Conservation (phyloP, 2,888 invertebrate genomes). For the Abrostola tripartita region DNA sequence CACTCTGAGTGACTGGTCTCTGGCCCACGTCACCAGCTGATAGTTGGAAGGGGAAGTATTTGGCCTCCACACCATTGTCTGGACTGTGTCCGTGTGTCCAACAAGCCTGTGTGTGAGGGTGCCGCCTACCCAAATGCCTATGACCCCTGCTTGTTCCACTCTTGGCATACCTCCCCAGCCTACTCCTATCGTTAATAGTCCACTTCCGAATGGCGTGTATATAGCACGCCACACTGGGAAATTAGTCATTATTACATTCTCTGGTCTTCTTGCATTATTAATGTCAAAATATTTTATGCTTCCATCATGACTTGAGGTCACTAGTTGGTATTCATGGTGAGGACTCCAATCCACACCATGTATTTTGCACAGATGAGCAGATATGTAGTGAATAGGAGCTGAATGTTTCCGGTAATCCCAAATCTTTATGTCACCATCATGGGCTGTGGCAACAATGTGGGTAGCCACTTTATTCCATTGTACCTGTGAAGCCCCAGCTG, state of each 20-base stretch:
- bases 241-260: conserved; percentile 94
- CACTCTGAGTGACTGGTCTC: conserved; percentile 96
- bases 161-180: conserved; percentile 94
- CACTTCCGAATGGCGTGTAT: conserved; percentile 97
- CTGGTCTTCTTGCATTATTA: conserved; percentile 94
- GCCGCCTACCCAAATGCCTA: conserved; percentile 86
- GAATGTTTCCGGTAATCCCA: conserved; percentile 98
- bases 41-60: conserved; percentile 90
- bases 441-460: conserved; percentile 96
- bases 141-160: conserved; percentile 92
- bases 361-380: conserved; percentile 96
- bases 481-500: conserved; percentile 97
- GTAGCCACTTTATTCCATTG: conserved; percentile 96
- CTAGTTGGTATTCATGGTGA: conserved; percentile 93
- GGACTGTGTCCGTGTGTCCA: conserved; percentile 97
- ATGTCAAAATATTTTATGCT: conserved; percentile 98
- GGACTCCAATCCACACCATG: conserved; percentile 98
- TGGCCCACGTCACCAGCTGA: conserved; percentile 98
- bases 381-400: conserved; percentile 96
- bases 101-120: conserved; percentile 96
- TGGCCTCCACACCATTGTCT: conserved; percentile 98
- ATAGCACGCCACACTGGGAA: conserved; percentile 97
- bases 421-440: conserved; percentile 98
- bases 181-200: conserved; percentile 96
- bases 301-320: conserved; percentile 98